Conservation (phyloP, 2,797 vertebrate genomes). For the Poeciliopsis infans region DNA sequence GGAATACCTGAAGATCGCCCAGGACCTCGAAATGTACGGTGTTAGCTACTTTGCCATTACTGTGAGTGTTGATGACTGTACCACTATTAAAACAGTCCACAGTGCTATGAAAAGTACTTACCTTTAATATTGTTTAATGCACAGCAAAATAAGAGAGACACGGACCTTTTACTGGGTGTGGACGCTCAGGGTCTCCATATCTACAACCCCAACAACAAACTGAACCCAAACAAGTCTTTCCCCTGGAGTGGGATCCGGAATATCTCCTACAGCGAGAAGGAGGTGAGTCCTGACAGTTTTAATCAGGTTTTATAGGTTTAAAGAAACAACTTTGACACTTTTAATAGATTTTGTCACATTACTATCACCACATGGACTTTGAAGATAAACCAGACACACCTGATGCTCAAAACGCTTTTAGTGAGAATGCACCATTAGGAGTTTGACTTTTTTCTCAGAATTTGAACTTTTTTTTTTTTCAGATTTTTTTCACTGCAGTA, state of each 20-base stretch:
- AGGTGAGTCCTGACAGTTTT: constrained; percentile 72
- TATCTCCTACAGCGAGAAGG: constrained; percentile 93
- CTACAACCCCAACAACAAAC: constrained; percentile 90
- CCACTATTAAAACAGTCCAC: not conserved
- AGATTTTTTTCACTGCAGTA: too few relatives aligned
- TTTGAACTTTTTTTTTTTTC: too few relatives aligned
- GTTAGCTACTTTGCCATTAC: constrained; percentile 93
- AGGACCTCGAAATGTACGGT: constrained; percentile 94
- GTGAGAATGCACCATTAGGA: too few relatives aligned
- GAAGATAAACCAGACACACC: too few relatives aligned
- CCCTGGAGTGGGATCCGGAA: constrained; percentile 92
- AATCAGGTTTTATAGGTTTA: not conserved
- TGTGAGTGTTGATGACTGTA: constrained; percentile 77
- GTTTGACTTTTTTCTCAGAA: too few relatives aligned
- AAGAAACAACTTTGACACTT: not conserved
- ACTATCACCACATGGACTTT: not conserved
- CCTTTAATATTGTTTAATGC: not conserved
- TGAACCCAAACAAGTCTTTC: constrained; percentile 90
- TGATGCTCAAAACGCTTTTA: too few relatives aligned
- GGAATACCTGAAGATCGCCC: constrained; percentile 94
- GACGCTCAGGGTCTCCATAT: constrained; percentile 93
- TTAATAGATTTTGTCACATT: not conserved
- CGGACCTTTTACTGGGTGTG: constrained; percentile 88
- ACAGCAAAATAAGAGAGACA: constrained; percentile 92
- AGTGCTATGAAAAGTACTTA: not conserved